These are phyloP conservation scores for Aegotheles bennettii DNA, from an alignment of 2,113 vertebrate species.

Conservation along the genomic window DNA sequence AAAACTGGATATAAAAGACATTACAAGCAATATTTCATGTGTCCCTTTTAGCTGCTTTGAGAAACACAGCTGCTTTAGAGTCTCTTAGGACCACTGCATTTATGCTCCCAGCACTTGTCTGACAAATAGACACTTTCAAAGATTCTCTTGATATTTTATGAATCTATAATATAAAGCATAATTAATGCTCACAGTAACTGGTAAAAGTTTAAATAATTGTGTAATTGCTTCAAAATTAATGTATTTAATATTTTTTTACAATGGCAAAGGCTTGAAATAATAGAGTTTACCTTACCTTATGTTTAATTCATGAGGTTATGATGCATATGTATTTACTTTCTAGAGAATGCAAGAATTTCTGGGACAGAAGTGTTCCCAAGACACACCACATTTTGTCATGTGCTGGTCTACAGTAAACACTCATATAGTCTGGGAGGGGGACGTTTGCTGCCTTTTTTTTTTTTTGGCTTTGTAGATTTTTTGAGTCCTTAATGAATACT, in stretches of 20 bases:
- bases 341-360: neutral
- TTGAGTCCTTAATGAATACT: neutral
- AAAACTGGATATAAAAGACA: slow-evolving; percentile 21
- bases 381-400: neutral
- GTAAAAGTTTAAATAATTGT: neutral
- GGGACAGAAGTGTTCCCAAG: neutral
- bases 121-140: slow-evolving; percentile 1
- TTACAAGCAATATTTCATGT: neutral
- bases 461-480: neutral
- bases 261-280: neutral
- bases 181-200: neutral
- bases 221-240: neutral
- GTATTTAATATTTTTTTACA: neutral
- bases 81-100: neutral
- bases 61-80: slow-evolving; percentile 8
- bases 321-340: neutral
- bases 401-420: neutral
- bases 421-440: neutral
- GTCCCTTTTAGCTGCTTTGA: slow-evolving; percentile 14
- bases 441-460: neutral
- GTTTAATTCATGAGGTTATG: neutral
- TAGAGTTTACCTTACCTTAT: neutral
- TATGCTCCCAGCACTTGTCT: neutral
- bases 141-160: neutral
- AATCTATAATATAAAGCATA: neutral